A percentile compares a stretch with the other conserved stretches of the same genome.
Evolutionary conservation across 92 coral and sea anemone species (phyloP).

Genomic region (Virgularia gustaviana): DNA sequence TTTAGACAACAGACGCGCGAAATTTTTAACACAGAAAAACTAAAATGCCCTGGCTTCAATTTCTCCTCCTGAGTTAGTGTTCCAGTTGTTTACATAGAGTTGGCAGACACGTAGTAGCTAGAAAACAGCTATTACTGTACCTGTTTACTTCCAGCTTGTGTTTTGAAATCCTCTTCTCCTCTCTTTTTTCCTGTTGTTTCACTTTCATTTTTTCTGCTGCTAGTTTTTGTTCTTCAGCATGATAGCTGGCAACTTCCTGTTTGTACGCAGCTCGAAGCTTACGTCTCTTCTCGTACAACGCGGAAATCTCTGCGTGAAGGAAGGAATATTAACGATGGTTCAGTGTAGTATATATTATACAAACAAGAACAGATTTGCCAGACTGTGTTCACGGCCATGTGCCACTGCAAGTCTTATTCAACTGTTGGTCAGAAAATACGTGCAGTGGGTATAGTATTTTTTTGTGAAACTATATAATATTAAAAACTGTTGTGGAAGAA

Average conservation of each 20-base stretch:
- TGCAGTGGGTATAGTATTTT: too few species aligned
- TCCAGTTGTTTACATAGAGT: too few species aligned
- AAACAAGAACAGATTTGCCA: background rate
- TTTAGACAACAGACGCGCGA: too few species aligned
- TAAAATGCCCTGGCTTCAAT: too few species aligned
- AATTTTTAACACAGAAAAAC: too few species aligned
- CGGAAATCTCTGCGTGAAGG: slow-evolving; percentile 61
- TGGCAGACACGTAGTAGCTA: background rate
- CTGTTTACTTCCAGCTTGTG: background rate
- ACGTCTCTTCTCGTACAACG: slow-evolving; percentile 62
- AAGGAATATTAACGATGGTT: background rate
- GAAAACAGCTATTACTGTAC: slow-evolving; percentile 35
- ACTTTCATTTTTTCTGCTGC: background rate
- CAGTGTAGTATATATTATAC: background rate
- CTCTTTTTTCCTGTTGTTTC: slow-evolving; percentile 13
- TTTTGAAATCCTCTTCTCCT: slow-evolving; percentile 18
- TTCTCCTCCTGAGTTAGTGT: too few species aligned
- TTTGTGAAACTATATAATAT: too few species aligned
- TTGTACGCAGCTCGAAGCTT: slow-evolving; percentile 45
- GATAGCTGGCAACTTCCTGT: slow-evolving; percentile 61
- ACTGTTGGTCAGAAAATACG: too few species aligned
- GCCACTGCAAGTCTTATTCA: background rate
- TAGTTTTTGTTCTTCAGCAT: slow-evolving; percentile 2
- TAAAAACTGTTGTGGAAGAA: too few species aligned
- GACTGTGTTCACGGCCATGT: background rate